These are phyloP conservation scores for Podarcis siculus DNA, from an alignment of 2,797 vertebrate species.

Conservation along the genomic window DNA sequence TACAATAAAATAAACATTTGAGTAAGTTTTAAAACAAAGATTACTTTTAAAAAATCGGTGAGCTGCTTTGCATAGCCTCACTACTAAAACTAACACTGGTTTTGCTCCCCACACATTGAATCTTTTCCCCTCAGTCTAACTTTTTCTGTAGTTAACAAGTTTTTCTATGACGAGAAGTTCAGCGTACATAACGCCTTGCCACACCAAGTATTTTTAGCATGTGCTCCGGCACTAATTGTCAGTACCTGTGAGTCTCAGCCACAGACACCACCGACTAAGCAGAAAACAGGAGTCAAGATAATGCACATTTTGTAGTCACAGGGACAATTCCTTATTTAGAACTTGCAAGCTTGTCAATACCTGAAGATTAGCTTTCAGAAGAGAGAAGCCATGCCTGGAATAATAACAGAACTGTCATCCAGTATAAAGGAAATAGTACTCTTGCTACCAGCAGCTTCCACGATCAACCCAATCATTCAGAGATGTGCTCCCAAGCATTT, in stretches of 20 bases:
- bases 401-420: not conserved
- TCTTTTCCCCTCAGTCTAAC: not conserved
- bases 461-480: not conserved
- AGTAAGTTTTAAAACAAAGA: not conserved
- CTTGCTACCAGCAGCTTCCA: not conserved
- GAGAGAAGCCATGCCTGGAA: not conserved
- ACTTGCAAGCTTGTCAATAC: rapidly evolving
- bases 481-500: not conserved
- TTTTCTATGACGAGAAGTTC: not conserved
- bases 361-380: not conserved
- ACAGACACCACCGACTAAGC: not conserved
- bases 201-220: constrained; percentile 14
- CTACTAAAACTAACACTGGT: not conserved
- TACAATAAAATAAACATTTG: not conserved
- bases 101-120: not conserved
- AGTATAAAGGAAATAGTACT: not conserved
- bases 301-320: constrained; percentile 15
- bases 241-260: not conserved
- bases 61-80: not conserved
- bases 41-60: not conserved
- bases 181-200: not conserved
- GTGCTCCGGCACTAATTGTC: constrained; percentile 1
- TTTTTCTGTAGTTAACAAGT: not conserved
- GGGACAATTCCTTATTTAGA: constrained; percentile 13
- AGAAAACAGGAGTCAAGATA: not conserved